A percentile compares a stretch with the other conserved stretches of the same genome.
Conservation (phyloP, 2,113 vertebrate species). For the Pseudorasbora parva region DNA sequence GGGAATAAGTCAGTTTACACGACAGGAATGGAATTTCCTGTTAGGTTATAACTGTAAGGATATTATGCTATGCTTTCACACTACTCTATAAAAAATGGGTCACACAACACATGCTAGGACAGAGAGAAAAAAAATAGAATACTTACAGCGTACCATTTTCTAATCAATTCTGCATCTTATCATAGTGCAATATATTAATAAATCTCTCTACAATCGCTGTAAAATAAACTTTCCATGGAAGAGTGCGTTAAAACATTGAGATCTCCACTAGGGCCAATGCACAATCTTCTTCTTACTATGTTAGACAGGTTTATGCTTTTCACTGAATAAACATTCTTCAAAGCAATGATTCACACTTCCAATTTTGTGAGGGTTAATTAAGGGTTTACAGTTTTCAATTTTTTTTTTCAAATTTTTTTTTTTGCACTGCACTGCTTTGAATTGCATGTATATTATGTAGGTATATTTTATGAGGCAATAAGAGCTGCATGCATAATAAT, state of each 20-base stretch:
- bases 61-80: background rate
- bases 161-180: background rate
- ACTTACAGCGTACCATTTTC: background rate
- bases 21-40: slow-evolving; percentile 45
- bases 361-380: background rate
- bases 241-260: background rate
- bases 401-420: too few relatives aligned
- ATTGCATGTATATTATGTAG: background rate
- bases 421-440: too few relatives aligned
- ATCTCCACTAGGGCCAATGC: background rate
- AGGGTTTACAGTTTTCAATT: background rate
- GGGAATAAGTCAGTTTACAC: slow-evolving; percentile 26
- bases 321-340: background rate
- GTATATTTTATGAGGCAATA: background rate
- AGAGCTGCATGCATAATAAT: background rate
- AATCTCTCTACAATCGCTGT: background rate
- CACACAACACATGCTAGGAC: background rate
- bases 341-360: background rate
- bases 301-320: background rate
- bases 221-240: background rate
- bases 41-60: background rate
- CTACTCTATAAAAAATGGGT: background rate
- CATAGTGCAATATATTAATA: background rate
- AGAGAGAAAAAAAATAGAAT: background rate
- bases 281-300: background rate